A percentile compares a stretch with the other conserved stretches of the same genome.
Conservation (phyloP, 2,888 invertebrate genomes). For the Diachrysia chrysitis region DNA sequence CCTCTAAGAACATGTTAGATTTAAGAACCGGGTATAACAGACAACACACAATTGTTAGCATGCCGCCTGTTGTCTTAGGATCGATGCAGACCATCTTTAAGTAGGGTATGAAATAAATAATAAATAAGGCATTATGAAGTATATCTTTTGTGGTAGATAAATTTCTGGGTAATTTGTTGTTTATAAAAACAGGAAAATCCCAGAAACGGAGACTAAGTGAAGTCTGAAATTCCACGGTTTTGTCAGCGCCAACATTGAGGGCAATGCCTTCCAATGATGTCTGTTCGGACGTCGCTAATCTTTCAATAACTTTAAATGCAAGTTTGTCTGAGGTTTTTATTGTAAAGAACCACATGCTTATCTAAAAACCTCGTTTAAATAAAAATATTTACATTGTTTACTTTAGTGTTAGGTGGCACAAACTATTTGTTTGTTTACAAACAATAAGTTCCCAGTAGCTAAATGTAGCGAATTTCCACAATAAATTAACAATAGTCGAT, state of each 20-base stretch:
- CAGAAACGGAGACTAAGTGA: not conserved
- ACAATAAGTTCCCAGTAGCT: conserved; percentile 1
- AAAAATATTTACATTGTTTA: too few relatives aligned
- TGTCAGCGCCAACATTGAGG: conserved; percentile 35
- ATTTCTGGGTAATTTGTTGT: not conserved
- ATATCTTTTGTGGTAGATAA: not conserved
- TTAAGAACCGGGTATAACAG: not conserved
- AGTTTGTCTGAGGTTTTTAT: not conserved
- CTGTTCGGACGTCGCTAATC: too few relatives aligned
- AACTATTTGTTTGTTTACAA: conserved; percentile 12
- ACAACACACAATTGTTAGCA: not conserved
- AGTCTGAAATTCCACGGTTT: conserved; percentile 16
- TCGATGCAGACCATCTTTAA: too few relatives aligned
- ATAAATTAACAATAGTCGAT: conserved; percentile 36
- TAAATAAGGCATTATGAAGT: too few relatives aligned
- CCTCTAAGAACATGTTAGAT: too few relatives aligned
- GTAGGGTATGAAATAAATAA: too few relatives aligned
- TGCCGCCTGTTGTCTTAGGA: not conserved
- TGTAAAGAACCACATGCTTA: not conserved
- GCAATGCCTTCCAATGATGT: conserved; percentile 38
- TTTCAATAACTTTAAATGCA: not conserved
- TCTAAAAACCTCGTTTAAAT: conserved; percentile 18
- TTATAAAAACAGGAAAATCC: not conserved
- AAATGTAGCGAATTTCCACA: conserved; percentile 32
- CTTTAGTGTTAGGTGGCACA: too few relatives aligned